Percentiles rank a stretch among this genome's conserved stretches.
Conservation (phyloP, 2,797 vertebrate species). For the Vespertilio murinus region DNA sequence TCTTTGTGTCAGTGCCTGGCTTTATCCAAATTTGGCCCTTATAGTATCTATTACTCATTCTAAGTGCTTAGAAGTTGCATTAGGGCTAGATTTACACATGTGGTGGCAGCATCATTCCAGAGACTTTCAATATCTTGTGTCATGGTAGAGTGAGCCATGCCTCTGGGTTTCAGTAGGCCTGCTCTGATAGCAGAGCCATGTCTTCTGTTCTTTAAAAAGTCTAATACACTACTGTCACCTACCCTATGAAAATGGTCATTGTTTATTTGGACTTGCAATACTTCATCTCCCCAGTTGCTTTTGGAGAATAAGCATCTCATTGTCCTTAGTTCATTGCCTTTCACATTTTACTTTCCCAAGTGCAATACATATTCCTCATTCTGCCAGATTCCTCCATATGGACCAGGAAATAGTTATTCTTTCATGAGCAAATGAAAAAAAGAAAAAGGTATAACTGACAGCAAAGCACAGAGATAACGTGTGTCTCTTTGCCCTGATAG, state of each 20-base stretch:
- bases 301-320: slow-evolving; percentile 35
- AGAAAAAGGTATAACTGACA: slow-evolving; percentile 44
- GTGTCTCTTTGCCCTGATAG: slow-evolving; percentile 18
- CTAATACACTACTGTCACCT: background rate
- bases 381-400: background rate
- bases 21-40: slow-evolving; percentile 16
- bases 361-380: slow-evolving; percentile 26
- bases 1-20: background rate
- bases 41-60: slow-evolving; percentile 22
- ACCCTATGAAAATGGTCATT: background rate
- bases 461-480: background rate
- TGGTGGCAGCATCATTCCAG: background rate
- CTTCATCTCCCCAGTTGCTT: background rate
- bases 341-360: background rate
- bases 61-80: slow-evolving; percentile 5
- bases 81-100: slow-evolving; percentile 1
- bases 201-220: slow-evolving; percentile 14
- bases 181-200: background rate
- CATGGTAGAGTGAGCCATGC: background rate
- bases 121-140: slow-evolving; percentile 6
- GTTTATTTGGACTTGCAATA: background rate
- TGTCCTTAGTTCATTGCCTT: slow-evolving; percentile 40
- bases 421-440: slow-evolving; percentile 46
- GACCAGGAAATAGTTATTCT: slow-evolving; percentile 2
- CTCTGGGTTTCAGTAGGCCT: background rate